Conservation (phyloP, 2,888 invertebrate species). For the Falcaria lacertinaria region DNA sequence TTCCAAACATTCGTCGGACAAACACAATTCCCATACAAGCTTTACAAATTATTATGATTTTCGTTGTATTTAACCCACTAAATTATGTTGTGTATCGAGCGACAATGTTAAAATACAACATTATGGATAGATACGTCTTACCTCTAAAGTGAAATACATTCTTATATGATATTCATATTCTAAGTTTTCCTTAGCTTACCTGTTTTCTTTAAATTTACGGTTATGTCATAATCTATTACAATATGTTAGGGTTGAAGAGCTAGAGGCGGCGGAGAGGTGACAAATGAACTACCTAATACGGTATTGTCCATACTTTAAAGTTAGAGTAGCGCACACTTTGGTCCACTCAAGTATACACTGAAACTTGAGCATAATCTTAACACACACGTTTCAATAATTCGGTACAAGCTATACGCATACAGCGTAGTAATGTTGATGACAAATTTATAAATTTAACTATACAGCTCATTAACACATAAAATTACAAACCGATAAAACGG, state of each 20-base stretch:
- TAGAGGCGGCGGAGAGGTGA: slow-evolving; percentile 22
- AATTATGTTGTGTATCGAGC: neutral
- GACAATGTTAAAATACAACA: neutral
- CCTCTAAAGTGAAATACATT: slow-evolving; percentile 70
- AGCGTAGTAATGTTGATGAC: too few relatives aligned
- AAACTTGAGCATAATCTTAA: too few relatives aligned
- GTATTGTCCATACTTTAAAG: too few relatives aligned
- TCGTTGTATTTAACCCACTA: slow-evolving; percentile 13
- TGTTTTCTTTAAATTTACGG: slow-evolving; percentile 52
- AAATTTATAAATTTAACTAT: too few relatives aligned
- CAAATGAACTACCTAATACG: too few relatives aligned
- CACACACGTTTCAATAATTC: too few relatives aligned
- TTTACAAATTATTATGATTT: slow-evolving; percentile 8
- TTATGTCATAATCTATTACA: slow-evolving; percentile 12
- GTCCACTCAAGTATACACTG: too few relatives aligned
- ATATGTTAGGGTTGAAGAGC: slow-evolving; percentile 27
- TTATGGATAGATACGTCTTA: slow-evolving; percentile 22
- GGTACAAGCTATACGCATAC: too few relatives aligned
- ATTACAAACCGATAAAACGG: too few relatives aligned
- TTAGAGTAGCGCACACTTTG: too few relatives aligned
- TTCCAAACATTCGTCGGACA: slow-evolving; percentile 13
- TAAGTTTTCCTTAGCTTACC: slow-evolving; percentile 55
- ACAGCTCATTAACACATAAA: too few relatives aligned
- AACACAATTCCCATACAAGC: slow-evolving; percentile 14
- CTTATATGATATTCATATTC: slow-evolving; percentile 53